phyloP scores from a whole-genome alignment of 1,140 invertebrate species.

The Zaprionus lachaisei region DNA sequence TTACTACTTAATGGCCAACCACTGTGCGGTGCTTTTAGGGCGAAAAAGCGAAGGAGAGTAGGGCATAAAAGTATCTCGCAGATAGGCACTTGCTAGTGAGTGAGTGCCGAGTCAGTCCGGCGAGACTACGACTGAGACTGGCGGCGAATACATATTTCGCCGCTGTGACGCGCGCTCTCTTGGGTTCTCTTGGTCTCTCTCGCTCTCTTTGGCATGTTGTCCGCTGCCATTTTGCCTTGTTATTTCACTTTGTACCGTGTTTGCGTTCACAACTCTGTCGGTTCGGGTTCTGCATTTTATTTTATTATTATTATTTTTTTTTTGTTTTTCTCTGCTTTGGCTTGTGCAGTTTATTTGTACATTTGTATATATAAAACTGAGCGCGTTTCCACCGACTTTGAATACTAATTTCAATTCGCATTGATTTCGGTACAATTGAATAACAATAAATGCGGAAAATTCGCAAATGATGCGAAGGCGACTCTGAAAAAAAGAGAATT shows the following conservation, averaged over 20 bases:
- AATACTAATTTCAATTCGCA: constrained; percentile 33
- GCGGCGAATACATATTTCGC: constrained; percentile 60
- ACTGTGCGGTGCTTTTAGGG: neutral
- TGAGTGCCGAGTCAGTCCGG: constrained; percentile 38
- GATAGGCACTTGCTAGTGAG: constrained; percentile 23
- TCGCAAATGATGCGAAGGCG: constrained; percentile 72
- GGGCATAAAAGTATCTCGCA: constrained; percentile 40
- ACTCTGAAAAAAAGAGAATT: constrained; percentile 70
- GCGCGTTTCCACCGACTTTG: constrained; percentile 44
- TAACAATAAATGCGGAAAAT: constrained; percentile 74
- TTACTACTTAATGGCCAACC: neutral
- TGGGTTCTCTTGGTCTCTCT: constrained; percentile 44
- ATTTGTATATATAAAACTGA: constrained; percentile 53
- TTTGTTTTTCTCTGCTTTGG: constrained; percentile 75
- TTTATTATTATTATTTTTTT: constrained; percentile 82
- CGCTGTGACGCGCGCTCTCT: constrained; percentile 52
- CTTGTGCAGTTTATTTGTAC: constrained; percentile 59
- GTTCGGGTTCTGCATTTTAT: constrained; percentile 82
- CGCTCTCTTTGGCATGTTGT: constrained; percentile 50
- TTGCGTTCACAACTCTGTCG: constrained; percentile 79
- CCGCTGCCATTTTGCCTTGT: constrained; percentile 71
- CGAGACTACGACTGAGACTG: neutral
- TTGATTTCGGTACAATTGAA: constrained; percentile 53
- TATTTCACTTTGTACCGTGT: constrained; percentile 81
- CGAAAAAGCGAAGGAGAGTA: neutral